Evolutionary conservation across 2,113 vertebrate genomes (phyloP), one percentile per base, ranked within the genome.

Genomic region (Microtus ochrogaster): DNA sequence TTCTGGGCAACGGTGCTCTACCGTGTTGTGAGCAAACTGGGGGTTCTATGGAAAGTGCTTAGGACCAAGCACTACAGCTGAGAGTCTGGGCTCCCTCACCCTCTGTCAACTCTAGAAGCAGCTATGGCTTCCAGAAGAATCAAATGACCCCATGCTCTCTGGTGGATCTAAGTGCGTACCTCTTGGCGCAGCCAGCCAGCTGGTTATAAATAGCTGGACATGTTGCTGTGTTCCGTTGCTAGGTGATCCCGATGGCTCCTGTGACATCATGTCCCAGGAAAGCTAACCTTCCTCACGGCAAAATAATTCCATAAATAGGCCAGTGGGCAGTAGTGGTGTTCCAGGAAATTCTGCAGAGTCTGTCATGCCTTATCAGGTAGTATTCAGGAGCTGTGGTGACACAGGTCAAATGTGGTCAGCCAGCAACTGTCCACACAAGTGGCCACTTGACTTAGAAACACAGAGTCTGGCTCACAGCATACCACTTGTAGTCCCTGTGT

Each of bases 141-240:
- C 61, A 36, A 13, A 26, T 0, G 26, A 33, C 39, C 39, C 49
- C 26, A 3, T 0, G 3, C 19, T 21, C 47, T 47, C 91, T n/a
- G 66, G 93, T 16, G 30, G 19, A 47, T 41, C 66, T 3, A 7
- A 17, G 28, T 22, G 41, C 36, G 55, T 33, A 3, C 82, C 76
- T 78, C 70, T 79, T 79, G 24, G 55, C 6, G 0, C 65, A 58
- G 90, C 86, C 36, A 47, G 72, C 39, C 19, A 41, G 21, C 55
- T 7, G 33, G 91, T 81, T 96, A 94, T 92, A 96, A 94, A 96
- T 85, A 96, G 14, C 47, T 70, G 36, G 14, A 22, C 28, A n/a
- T 26, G 78, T 63, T 33, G 39, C 73, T 28, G 26, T 33, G 74
- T 81, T 66, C 72, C 49, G 7, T 52, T 74, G 55, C 89, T 49